phyloP scores from a whole-genome alignment of 1,140 invertebrate genomes.

The Temnothorax longispinosus region DNA sequence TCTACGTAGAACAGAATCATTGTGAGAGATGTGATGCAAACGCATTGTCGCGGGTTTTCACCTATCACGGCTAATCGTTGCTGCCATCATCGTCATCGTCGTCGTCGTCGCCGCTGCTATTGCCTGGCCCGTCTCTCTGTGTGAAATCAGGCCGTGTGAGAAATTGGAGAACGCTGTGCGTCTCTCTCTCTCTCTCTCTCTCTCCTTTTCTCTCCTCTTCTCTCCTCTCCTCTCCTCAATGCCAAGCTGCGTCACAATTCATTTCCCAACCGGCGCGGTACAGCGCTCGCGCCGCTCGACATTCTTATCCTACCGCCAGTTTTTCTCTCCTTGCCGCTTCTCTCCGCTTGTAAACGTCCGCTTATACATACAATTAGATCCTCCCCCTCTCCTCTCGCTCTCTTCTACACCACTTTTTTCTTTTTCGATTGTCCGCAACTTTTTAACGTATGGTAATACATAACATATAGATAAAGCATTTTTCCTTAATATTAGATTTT shows the following conservation, averaged over 20 bases:
- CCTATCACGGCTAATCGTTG: conserved; percentile 24
- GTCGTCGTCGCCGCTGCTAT: background rate
- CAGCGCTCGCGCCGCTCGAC: conserved; percentile 49
- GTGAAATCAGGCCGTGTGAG: conserved; percentile 65
- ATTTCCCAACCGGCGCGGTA: conserved; percentile 68
- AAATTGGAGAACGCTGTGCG: conserved; percentile 62
- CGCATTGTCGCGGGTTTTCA: conserved; percentile 54
- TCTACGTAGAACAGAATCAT: conserved; percentile 32
- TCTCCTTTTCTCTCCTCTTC: conserved; percentile 26
- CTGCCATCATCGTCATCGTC: background rate
- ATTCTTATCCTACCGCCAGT: conserved; percentile 70
- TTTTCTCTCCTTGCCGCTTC: conserved; percentile 40
- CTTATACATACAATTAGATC: conserved; percentile 69
- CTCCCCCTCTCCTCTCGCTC: background rate
- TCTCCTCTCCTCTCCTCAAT: conserved; percentile 60
- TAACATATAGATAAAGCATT: background rate
- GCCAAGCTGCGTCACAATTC: conserved; percentile 71
- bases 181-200: conserved; percentile 16
- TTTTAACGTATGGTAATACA: background rate
- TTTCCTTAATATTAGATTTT: background rate
- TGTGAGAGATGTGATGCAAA: conserved; percentile 49
- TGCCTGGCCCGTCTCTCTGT: background rate
- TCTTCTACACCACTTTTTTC: conserved; percentile 2
- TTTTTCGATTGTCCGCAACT: conserved; percentile 1
- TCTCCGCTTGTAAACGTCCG: conserved; percentile 16